Conservation (phyloP, 2,113 vertebrate species). For the Mus pahari region DNA sequence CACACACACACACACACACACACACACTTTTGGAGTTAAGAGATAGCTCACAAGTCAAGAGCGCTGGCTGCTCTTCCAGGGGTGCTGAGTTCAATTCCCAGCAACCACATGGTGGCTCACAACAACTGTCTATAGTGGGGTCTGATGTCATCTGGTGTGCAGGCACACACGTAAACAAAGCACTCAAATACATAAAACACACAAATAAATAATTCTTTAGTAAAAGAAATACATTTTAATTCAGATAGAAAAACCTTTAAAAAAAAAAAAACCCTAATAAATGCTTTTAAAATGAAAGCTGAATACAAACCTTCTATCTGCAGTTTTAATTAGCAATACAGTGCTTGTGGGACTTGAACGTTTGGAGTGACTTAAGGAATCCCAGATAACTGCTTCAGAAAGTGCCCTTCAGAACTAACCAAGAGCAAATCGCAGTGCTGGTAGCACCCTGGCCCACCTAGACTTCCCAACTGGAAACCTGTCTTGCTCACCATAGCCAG, state of each 20-base stretch:
- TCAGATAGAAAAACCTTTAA: constrained; percentile 51
- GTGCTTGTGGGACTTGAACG: background rate
- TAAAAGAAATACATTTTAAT: background rate
- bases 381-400: background rate
- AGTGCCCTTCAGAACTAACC: constrained; percentile 21
- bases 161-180: background rate
- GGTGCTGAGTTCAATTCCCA: background rate
- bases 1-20: too few relatives aligned
- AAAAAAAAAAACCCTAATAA: background rate
- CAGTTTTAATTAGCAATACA: background rate
- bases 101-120: background rate
- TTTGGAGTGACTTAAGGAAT: constrained; percentile 28
- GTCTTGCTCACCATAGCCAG: background rate
- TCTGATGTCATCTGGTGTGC: background rate
- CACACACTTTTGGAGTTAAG: background rate
- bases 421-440: background rate
- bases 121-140: background rate
- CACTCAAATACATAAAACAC: background rate
- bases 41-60: background rate
- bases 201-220: background rate
- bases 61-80: background rate
- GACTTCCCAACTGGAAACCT: background rate
- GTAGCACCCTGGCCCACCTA: background rate
- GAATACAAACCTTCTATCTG: background rate
- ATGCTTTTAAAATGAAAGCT: background rate